Conservation (phyloP, 2,797 vertebrate genomes). For the Diplodus puntazzo region DNA sequence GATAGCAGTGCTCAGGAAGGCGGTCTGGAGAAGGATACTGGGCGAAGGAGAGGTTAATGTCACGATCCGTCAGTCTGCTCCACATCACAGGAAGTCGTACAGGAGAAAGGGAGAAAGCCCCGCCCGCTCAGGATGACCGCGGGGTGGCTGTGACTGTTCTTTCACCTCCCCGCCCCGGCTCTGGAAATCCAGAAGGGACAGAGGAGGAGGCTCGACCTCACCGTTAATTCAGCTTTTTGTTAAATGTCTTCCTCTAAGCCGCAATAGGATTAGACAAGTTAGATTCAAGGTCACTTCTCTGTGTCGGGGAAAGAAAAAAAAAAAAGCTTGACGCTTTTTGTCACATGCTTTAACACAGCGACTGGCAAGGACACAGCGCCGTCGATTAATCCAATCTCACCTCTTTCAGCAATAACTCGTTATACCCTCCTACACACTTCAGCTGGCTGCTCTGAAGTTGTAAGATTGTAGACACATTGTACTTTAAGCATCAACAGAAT, state of each 20-base stretch:
- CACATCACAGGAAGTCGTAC: conserved; percentile 31
- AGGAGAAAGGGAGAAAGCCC: conserved; percentile 5
- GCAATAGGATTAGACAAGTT: conserved; percentile 61
- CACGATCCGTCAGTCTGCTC: conserved; percentile 49
- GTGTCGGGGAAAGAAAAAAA: neutral
- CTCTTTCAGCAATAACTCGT: conserved; percentile 37
- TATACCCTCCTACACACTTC: neutral
- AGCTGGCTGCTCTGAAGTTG: conserved; percentile 28
- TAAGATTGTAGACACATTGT: conserved; percentile 9
- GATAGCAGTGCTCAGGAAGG: conserved; percentile 8
- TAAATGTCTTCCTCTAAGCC: conserved; percentile 48
- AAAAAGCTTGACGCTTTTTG: conserved; percentile 12
- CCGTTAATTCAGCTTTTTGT: conserved; percentile 38
- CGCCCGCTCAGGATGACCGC: conserved; percentile 15
- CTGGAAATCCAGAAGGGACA: conserved; percentile 38
- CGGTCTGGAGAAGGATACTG: conserved; percentile 16
- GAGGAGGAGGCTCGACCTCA: conserved; percentile 12
- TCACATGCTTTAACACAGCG: conserved; percentile 18
- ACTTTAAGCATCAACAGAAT: conserved; percentile 37
- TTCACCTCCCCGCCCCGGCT: conserved; percentile 39
- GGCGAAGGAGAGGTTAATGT: conserved; percentile 46
- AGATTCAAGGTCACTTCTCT: conserved; percentile 54
- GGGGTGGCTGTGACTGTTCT: conserved; percentile 41
- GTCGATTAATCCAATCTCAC: conserved; percentile 38
- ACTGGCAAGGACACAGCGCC: conserved; percentile 16